phyloP scores from a whole-genome alignment of 2,888 invertebrate species.

The Drosophila longiperda region DNA sequence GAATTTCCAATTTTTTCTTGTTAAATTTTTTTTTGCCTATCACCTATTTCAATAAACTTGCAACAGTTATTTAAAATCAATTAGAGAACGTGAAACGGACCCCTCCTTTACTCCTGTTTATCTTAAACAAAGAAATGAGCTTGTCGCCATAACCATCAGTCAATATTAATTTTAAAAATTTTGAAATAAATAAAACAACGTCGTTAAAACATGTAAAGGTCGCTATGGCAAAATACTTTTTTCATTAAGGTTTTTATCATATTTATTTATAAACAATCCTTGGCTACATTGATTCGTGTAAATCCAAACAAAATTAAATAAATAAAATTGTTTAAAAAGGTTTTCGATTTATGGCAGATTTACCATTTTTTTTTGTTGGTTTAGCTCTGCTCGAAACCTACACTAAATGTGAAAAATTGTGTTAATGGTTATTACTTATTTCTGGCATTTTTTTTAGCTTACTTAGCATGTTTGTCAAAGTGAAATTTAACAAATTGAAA shows the following conservation, averaged over 20 bases:
- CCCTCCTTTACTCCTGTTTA: background rate
- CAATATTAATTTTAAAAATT: background rate
- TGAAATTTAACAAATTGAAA: background rate
- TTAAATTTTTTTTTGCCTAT: conserved; percentile 9
- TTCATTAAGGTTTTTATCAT: background rate
- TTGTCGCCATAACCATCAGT: background rate
- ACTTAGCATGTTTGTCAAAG: no score
- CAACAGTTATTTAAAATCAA: background rate
- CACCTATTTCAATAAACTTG: conserved; percentile 20
- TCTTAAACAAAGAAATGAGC: background rate
- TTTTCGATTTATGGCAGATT: conserved; percentile 14
- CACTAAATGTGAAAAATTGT: background rate
- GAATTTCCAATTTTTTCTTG: conserved; percentile 43
- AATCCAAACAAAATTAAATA: conserved; percentile 5
- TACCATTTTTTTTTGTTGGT: background rate
- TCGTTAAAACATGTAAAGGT: background rate
- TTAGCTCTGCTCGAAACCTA: background rate
- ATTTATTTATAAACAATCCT: conserved; percentile 73
- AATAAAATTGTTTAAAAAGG: conserved; percentile 13
- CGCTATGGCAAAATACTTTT: background rate
- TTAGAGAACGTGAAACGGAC: background rate
- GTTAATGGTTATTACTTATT: background rate
- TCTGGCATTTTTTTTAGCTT: background rate
- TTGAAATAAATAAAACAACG: background rate
- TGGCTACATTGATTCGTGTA: conserved; percentile 53